Conservation (phyloP, 2,888 invertebrate genomes). For the Drosophila anceps region DNA sequence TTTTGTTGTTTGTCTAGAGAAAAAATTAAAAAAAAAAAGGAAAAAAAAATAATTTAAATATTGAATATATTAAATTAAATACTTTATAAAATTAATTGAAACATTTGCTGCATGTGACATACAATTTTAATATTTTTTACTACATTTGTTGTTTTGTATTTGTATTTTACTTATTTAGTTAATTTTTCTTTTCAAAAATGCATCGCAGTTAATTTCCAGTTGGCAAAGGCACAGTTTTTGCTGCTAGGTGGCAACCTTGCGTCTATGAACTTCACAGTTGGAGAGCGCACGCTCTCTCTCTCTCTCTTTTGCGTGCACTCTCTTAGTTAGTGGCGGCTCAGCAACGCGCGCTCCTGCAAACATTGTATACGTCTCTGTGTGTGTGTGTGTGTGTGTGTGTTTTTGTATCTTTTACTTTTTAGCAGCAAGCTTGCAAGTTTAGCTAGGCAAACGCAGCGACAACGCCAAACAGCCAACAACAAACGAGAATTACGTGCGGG, state of each 20-base stretch:
- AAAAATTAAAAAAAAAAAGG: background rate
- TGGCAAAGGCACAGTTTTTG: background rate
- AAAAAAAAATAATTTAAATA: background rate
- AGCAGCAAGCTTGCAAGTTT: slow-evolving; percentile 71
- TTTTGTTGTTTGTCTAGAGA: background rate
- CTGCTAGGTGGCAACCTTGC: slow-evolving; percentile 51
- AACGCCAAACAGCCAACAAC: slow-evolving; percentile 71
- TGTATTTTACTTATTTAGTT: background rate
- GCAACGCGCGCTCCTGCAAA: slow-evolving; percentile 66
- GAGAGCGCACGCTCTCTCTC: slow-evolving; percentile 34
- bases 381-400: slow-evolving; percentile 47
- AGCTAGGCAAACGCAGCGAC: slow-evolving; percentile 64
- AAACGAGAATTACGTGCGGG: slow-evolving; percentile 63
- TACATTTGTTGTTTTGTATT: background rate
- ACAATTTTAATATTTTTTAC: background rate
- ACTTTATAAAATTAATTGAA: too few relatives aligned
- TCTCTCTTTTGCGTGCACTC: slow-evolving; percentile 29
- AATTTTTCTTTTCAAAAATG: background rate
- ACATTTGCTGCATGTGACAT: too few relatives aligned
- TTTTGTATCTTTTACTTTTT: slow-evolving; percentile 77
- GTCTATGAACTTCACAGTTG: slow-evolving; percentile 47
- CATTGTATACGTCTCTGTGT: slow-evolving; percentile 40
- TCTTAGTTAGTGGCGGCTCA: slow-evolving; percentile 23
- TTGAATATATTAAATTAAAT: background rate
- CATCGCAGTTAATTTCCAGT: slow-evolving; percentile 14